Conservation (phyloP, 2,797 vertebrate species). For the Eutrigla gurnardus region DNA sequence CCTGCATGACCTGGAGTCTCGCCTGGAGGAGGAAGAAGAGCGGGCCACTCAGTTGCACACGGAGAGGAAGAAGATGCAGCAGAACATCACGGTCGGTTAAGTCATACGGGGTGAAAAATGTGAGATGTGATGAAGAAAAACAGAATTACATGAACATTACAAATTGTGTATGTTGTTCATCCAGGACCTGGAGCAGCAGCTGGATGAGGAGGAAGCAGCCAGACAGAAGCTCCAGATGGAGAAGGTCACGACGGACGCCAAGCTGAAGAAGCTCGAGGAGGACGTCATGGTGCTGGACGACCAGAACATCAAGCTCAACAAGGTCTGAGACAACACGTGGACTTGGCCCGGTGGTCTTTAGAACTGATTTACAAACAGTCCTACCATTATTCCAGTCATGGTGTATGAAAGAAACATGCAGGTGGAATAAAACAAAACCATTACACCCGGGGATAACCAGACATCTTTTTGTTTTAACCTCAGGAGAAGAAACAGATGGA, state of each 20-base stretch:
- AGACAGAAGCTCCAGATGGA: slow-evolving; percentile 97
- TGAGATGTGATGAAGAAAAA: not conserved
- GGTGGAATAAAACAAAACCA: not conserved
- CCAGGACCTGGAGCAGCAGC: slow-evolving; percentile 96
- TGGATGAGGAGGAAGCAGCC: slow-evolving; percentile 95
- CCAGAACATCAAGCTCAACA: slow-evolving; percentile 92
- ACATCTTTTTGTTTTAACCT: not conserved
- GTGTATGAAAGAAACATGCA: not conserved
- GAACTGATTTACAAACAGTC: not conserved
- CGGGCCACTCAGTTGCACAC: slow-evolving; percentile 87
- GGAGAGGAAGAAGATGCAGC: slow-evolving; percentile 97
- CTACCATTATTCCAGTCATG: not conserved
- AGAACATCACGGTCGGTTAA: slow-evolving; percentile 90
- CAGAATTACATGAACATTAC: not conserved
- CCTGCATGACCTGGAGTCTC: slow-evolving; percentile 94
- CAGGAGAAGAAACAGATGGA: slow-evolving; percentile 96
- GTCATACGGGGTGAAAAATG: not conserved
- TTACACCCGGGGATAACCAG: not conserved
- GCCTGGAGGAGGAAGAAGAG: slow-evolving; percentile 98
- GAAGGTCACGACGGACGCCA: slow-evolving; percentile 93
- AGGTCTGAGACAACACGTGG: slow-evolving; percentile 80
- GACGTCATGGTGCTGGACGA: slow-evolving; percentile 94
- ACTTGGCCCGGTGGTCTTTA: not conserved
- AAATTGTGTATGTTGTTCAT: slow-evolving; percentile 6
- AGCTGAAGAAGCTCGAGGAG: slow-evolving; percentile 94